Base-by-base conservation (phyloP, 2,888 invertebrate genomes). In the Macrosoma leucophasiata region DNA sequence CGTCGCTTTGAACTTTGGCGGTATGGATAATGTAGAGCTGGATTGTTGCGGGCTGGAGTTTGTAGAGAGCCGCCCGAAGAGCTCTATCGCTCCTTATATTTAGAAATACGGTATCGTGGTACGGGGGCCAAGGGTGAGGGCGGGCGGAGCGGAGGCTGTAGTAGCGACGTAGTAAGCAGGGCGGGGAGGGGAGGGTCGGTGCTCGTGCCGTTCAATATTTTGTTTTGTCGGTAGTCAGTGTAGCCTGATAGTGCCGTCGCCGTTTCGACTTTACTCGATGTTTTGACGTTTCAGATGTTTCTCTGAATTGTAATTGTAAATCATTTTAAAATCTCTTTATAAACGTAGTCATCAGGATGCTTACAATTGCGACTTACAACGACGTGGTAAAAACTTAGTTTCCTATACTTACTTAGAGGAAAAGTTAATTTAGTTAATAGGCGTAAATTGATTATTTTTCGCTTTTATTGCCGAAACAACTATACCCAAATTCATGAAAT, bases 111-210 rank as follows among this genome's bases (percentile, higher is more conserved):
- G 51, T 54, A 48, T 45, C 56, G 39, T 62, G 51, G 61, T 64
- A 62, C 55, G 52, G 48, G 48, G 61, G 21, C 27, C 41, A 51
- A 56, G 58, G 53, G 55, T 56, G 54, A 55, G 51, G 44, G 58
- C 46, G 55, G 56, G 60, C 44, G 56, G 58, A 38, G 57, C 43
- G 58, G 54, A 69, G 72, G 65, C 61, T 72, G 72, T 70, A 68
- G 74, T 75, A 69, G 54, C 65, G 64, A 44, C 72, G 73, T 75
- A 76, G 75, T 73, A 74, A 68, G 57, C 54, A 55, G 56, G 31
- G 49, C 42, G 37, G 48, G 45, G 52, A 36, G 50, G 43, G 41
- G 40, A 36, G 39, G 41, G 32, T 21, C 10, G 13, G 29, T 13
- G 23, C 42, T 44, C 45, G 52, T 50, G 51, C 64, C 65, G 67